phyloP scores from a whole-genome alignment of 2,888 invertebrate genomes.

The Cecidostiba fungosa region DNA sequence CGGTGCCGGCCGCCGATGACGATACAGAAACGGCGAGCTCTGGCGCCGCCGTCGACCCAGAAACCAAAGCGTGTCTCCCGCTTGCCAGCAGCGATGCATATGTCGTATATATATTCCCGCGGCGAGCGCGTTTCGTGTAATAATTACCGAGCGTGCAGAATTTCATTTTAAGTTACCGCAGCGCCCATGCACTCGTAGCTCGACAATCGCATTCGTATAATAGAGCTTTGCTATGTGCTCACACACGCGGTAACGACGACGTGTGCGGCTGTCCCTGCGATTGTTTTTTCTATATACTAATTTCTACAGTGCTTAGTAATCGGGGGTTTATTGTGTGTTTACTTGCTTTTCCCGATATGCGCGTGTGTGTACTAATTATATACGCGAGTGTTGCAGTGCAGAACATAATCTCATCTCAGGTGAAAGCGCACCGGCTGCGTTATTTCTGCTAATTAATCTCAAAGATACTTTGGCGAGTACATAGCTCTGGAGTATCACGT shows the following conservation, averaged over 20 bases:
- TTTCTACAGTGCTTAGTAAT: no score
- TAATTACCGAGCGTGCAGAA: slow-evolving; percentile 26
- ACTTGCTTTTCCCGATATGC: background rate
- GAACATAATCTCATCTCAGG: background rate
- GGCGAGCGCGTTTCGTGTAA: slow-evolving; percentile 17
- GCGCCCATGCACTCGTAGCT: background rate
- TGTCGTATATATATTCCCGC: no score
- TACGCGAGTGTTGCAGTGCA: background rate
- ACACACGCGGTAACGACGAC: no score
- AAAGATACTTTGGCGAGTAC: slow-evolving; percentile 8
- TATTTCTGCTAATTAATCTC: slow-evolving; percentile 28
- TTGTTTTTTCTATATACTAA: no score
- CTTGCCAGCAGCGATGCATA: background rate
- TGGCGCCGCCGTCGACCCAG: background rate
- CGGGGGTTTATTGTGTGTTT: no score
- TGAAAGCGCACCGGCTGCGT: background rate
- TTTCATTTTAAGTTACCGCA: slow-evolving; percentile 22
- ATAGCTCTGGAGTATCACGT: background rate
- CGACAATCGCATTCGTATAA: background rate
- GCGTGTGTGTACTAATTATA: background rate
- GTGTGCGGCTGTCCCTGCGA: no score
- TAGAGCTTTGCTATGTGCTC: background rate
- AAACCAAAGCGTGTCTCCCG: background rate
- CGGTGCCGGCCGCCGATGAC: background rate
- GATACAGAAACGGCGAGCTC: background rate